These are phyloP conservation scores for Blastobasis adustella DNA, from an alignment of 2,888 invertebrate species.

Conservation along the genomic window DNA sequence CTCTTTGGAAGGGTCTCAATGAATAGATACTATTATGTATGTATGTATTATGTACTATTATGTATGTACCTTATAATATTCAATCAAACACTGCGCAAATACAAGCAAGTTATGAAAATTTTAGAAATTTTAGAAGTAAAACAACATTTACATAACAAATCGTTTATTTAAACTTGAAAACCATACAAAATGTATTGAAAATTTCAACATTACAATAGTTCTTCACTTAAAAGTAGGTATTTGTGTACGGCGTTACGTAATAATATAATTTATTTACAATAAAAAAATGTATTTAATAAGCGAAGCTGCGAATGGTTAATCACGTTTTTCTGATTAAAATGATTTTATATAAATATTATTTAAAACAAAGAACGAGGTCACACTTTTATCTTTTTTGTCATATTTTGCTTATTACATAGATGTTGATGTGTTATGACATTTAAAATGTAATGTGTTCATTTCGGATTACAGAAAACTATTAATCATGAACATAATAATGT, in stretches of 20 bases:
- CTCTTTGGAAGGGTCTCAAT: too few relatives aligned
- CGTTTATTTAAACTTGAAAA: slow-evolving; percentile 27
- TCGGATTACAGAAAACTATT: too few relatives aligned
- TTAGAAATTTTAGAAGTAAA: slow-evolving; percentile 18
- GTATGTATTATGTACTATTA: too few relatives aligned
- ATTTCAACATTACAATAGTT: slow-evolving; percentile 7
- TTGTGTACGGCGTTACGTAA: neutral
- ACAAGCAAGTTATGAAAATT: too few relatives aligned
- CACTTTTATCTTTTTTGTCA: too few relatives aligned
- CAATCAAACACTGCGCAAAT: too few relatives aligned
- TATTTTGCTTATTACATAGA: too few relatives aligned
- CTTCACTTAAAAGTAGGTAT: neutral
- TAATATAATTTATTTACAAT: neutral
- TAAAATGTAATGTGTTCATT: too few relatives aligned
- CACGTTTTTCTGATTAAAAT: neutral
- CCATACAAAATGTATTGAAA: slow-evolving; percentile 23
- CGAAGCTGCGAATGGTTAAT: slow-evolving; percentile 5
- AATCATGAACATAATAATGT: too few relatives aligned
- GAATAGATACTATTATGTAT: too few relatives aligned
- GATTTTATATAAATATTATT: neutral
- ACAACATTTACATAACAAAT: slow-evolving; percentile 23
- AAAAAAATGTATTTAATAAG: slow-evolving; percentile 4
- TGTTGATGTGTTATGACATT: too few relatives aligned
- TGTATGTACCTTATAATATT: too few relatives aligned
- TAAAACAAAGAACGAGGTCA: neutral